Base-by-base conservation (phyloP, 2,113 vertebrate species). In the Nerophis ophidion region DNA sequence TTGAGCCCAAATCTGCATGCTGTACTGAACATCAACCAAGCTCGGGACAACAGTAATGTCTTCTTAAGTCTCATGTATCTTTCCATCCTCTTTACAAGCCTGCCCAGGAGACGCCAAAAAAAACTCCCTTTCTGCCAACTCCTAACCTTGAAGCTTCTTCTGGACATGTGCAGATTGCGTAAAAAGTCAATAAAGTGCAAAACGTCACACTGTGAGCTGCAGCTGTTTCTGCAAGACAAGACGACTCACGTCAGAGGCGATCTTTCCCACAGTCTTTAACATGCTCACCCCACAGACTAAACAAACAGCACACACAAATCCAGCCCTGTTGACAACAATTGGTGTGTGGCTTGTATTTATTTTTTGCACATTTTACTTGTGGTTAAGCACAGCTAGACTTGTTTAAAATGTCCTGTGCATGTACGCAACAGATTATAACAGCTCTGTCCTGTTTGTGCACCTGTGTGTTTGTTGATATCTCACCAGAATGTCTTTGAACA, bases 391-490 rank as follows among this genome's bases (percentile, higher is more conserved):
- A 16, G 8, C 5, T 45, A 15, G 38, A 36, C 16, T 33, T 4
- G n/a, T 15, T 10, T 13, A 52, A 55, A 53, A 36, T 11, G 49
- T 19, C 16, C 34, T 48, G 8, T 9, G 17, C n/a, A 57, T 8
- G 10, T 19, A 26, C 55, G 14, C 4, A 47, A 54, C 53, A 48
- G 42, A 15, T 44, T 34, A 73, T 19, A 44, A 52, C 66, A 60
- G 19, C 35, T 65, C 49, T 4, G 40, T 59, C n/a, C 0, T 65
- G 70, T 85, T 85, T 67, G 80, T 70, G 63, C 75, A 80, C 63
- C 56, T 79, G 73, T 49, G 47, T 35, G 15, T 58, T 70, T 80
- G 62, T 70, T 72, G 55, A 12, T 48, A 46, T 56, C 53, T 70
- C 67, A 19, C 46, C 53, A 51, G 15, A 65, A 60, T 6, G 3